Conservation (phyloP, 2,888 invertebrate genomes). For the Drosophila vallismaia region DNA sequence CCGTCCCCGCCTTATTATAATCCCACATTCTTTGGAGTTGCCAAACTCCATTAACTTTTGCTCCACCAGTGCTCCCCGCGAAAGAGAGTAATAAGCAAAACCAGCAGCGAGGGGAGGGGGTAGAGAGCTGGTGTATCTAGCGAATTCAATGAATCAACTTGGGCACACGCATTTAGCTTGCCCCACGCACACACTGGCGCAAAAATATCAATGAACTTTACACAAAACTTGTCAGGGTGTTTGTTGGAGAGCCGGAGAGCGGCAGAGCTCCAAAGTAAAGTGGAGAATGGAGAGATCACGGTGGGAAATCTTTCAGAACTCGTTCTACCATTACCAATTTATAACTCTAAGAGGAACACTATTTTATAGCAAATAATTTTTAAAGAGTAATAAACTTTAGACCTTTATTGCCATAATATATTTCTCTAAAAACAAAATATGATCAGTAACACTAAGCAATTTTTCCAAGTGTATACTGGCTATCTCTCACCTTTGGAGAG, state of each 20-base stretch:
- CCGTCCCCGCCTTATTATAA: not conserved
- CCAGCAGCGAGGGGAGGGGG: not conserved
- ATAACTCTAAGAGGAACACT: too few relatives aligned
- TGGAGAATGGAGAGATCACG: constrained; percentile 19
- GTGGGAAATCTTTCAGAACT: not conserved
- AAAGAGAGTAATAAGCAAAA: constrained; percentile 23
- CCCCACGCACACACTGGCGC: constrained; percentile 69
- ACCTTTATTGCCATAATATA: too few relatives aligned
- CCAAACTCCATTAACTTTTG: constrained; percentile 47
- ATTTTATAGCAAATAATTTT: too few relatives aligned
- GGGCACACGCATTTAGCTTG: constrained; percentile 54
- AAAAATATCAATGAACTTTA: constrained; percentile 82
- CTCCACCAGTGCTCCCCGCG: constrained; percentile 34
- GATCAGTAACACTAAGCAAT: too few relatives aligned
- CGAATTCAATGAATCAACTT: constrained; percentile 81
- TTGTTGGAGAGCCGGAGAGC: constrained; percentile 30
- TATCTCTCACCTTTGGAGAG: constrained; percentile 41
- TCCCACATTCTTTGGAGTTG: constrained; percentile 3
- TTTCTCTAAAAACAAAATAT: too few relatives aligned
- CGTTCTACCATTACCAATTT: too few relatives aligned
- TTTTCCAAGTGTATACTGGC: constrained; percentile 3
- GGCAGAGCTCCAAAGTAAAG: constrained; percentile 10
- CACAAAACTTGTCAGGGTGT: constrained; percentile 60
- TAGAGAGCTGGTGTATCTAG: constrained; percentile 54
- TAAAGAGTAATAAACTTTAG: too few relatives aligned